These are phyloP conservation scores for Pseudeuparius sepicola DNA, from an alignment of 2,888 invertebrate species.

Conservation along the genomic window DNA sequence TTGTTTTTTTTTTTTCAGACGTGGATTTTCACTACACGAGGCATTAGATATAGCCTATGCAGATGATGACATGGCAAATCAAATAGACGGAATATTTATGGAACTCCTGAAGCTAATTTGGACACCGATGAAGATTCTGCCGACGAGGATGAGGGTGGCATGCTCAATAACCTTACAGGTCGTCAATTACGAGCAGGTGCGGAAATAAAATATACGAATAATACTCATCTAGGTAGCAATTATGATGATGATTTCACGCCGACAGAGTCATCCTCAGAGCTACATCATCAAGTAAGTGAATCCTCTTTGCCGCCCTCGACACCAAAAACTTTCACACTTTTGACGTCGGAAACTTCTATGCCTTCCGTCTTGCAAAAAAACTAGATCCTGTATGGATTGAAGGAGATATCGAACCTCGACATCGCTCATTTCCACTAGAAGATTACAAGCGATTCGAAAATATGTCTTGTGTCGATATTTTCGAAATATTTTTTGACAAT, in stretches of 20 bases:
- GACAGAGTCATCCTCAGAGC: too few species aligned
- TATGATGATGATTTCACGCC: not conserved
- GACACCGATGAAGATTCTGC: constrained; percentile 15
- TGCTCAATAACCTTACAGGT: constrained; percentile 15
- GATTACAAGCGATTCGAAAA: not conserved
- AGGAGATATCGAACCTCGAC: too few species aligned
- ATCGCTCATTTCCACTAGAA: too few species aligned
- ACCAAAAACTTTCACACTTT: too few species aligned
- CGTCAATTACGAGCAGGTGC: constrained; percentile 15
- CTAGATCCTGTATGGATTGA: constrained; percentile 1
- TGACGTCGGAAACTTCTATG: too few species aligned
- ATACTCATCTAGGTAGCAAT: constrained; percentile 11
- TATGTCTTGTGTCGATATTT: too few species aligned
- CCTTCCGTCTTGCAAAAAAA: constrained; percentile 2
- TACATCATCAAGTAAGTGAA: too few species aligned
- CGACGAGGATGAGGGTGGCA: constrained; percentile 16
- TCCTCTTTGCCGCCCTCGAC: too few species aligned
- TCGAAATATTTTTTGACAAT: too few species aligned
- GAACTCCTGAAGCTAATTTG: constrained; percentile 14
- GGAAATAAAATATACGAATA: constrained; percentile 12
- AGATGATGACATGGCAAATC: constrained; percentile 9
- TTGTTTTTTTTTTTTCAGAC: constrained; percentile 12
- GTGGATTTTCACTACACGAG: constrained; percentile 11
- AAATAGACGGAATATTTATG: constrained; percentile 10
- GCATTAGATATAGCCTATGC: constrained; percentile 11